A percentile compares a stretch with the other conserved stretches of the same genome.
These are phyloP conservation scores for Myotis lucifugus DNA, from an alignment of 2,113 vertebrate species.

Conservation along the genomic window DNA sequence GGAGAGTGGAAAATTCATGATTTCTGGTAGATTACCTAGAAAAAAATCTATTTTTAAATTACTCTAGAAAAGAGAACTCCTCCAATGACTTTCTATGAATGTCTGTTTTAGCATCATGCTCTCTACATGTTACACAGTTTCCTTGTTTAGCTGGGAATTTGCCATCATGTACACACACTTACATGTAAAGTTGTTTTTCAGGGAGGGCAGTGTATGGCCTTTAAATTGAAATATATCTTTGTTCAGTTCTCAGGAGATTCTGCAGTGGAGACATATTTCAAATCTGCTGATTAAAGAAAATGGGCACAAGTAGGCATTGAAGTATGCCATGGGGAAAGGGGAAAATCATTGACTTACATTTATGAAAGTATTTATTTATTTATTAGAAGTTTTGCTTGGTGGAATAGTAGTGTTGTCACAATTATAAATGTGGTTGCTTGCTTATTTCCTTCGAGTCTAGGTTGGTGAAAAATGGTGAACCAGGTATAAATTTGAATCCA, in stretches of 20 bases:
- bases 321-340: not conserved
- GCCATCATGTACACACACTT: fast-evolving
- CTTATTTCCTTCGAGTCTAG: not conserved
- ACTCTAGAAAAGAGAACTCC: not conserved
- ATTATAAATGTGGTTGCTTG: conserved; percentile 8
- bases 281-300: not conserved
- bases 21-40: not conserved
- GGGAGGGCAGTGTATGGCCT: not conserved
- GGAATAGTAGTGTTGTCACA: not conserved
- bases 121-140: not conserved
- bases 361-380: conserved; percentile 32
- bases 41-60: not conserved
- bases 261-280: not conserved
- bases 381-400: conserved; percentile 23
- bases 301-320: not conserved
- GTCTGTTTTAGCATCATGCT: not conserved
- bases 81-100: not conserved
- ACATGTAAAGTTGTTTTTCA: not conserved
- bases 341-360: not conserved
- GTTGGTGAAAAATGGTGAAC: not conserved
- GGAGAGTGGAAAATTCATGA: not conserved
- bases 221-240: not conserved
- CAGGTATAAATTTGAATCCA: conserved; percentile 48
- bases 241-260: not conserved
- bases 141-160: not conserved